Evolutionary conservation across 2,113 vertebrate species (phyloP).

Genomic region (Prionailurus viverrinus): DNA sequence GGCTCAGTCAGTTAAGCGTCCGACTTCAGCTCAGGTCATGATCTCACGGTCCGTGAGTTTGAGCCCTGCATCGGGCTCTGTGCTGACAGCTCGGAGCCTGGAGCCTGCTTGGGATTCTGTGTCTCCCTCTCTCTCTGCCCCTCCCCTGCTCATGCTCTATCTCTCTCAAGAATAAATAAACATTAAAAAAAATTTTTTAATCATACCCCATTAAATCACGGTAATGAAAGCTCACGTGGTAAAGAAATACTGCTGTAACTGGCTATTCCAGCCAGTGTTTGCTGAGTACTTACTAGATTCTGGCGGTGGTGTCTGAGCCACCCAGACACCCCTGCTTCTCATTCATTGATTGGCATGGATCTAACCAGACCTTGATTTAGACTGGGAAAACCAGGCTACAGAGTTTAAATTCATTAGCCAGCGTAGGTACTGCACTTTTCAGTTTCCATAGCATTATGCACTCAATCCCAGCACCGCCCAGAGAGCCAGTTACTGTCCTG

Average conservation of each 20-base stretch:
- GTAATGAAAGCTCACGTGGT: conserved; percentile 25
- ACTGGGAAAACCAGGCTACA: neutral
- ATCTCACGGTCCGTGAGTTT: too few relatives aligned
- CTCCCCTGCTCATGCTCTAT: too few relatives aligned
- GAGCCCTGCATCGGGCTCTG: too few relatives aligned
- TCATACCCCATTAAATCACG: neutral
- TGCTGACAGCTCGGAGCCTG: too few relatives aligned
- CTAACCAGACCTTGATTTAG: neutral
- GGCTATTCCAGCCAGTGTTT: neutral
- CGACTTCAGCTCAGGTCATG: too few relatives aligned
- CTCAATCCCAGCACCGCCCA: neutral
- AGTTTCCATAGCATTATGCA: neutral
- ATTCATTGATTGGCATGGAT: neutral
- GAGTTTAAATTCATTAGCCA: neutral
- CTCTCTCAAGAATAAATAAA: too few relatives aligned
- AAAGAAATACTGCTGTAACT: neutral
- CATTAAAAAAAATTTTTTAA: too few relatives aligned
- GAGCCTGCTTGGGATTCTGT: too few relatives aligned
- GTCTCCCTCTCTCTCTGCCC: too few relatives aligned
- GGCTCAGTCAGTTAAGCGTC: too few relatives aligned
- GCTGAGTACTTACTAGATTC: neutral
- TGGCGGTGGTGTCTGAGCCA: neutral
- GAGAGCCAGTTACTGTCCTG: neutral
- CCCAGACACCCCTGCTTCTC: neutral
- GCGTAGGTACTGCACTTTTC: neutral